Conservation (phyloP, 2,888 invertebrate genomes). For the Volucella bombylans region DNA sequence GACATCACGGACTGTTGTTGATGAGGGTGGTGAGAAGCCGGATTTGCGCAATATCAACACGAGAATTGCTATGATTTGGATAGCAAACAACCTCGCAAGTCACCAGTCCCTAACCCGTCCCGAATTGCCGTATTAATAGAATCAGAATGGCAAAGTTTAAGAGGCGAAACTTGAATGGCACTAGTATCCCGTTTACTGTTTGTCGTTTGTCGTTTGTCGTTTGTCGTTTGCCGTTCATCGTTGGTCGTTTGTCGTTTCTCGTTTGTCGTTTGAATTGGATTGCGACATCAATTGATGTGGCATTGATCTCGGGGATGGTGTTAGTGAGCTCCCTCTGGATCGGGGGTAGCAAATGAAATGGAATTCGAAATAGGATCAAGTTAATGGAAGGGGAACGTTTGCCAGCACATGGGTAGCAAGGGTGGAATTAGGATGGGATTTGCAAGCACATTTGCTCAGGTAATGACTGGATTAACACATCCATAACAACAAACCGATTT, state of each 20-base stretch:
- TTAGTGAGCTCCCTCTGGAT: not conserved
- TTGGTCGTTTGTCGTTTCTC: not conserved
- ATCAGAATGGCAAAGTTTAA: conserved; percentile 17
- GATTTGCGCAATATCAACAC: conserved; percentile 16
- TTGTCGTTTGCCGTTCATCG: not conserved
- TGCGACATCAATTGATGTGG: conserved; percentile 49
- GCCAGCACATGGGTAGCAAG: not conserved
- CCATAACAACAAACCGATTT: no score
- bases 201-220: not conserved
- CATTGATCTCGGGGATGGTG: conserved; percentile 41
- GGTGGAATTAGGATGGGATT: not conserved
- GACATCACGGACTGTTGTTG: conserved; percentile 3
- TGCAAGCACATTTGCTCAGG: conserved; percentile 3
- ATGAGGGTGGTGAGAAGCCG: not conserved
- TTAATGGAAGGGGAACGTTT: not conserved
- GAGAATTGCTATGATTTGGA: conserved; percentile 22
- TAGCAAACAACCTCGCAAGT: not conserved
- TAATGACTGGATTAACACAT: no score
- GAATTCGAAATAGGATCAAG: conserved; percentile 15
- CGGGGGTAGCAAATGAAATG: not conserved
- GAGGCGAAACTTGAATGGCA: conserved; percentile 6
- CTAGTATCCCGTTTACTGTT: not conserved
- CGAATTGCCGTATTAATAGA: not conserved
- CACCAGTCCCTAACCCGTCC: not conserved
- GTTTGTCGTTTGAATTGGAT: conserved; percentile 15